Evolutionary conservation across 2,888 invertebrate species (phyloP), one percentile per base, ranked within the genome.

Genomic region (Tachystola acroxantha): DNA sequence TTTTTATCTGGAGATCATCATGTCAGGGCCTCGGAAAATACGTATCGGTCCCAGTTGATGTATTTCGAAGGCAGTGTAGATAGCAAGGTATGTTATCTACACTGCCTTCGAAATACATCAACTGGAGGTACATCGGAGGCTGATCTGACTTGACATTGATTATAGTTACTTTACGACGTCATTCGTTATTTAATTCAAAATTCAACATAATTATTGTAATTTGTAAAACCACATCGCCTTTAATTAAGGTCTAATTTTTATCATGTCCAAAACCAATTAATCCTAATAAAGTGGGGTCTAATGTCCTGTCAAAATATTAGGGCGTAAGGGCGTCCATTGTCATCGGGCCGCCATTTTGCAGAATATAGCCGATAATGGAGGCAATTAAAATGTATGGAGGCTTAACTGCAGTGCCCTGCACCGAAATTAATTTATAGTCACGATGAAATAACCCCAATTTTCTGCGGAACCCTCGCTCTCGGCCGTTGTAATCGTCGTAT

Each of bases 341-440:
- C 78, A 77, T 67, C 68, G 62, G 62, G 58, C 68, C 72, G 67
- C 68, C 68, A 72, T 78, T 79, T 75, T 74, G 66, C 66, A 68
- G 75, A 80, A 16, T n/a, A 77, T 68, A 70, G 67, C 74, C 77
- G 78, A 84, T 85, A 85, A 85, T 85, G 79, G 79, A 76, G 72
- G 74, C 85, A 84, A 84, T 85, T 85, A 85, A 85, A 85, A 85
- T 85, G 81, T 85, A 84, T 85, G 80, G 79, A 73, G 79, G 82
- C 81, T 82, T 85, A 81, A 82, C 82, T 82, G 82, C 80, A 82
- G 61, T 77, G 75, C 66, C 74, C 75, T 76, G 80, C 71, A 69
- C 68, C 72, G 65, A 82, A 85, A 85, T 85, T 85, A 85, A 85
- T 85, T 85, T 85, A 85, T 81, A 74, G 80, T 68, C 73, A 54